Conservation (phyloP, 2,113 vertebrate genomes). For the Hippocampus guttulatus region DNA sequence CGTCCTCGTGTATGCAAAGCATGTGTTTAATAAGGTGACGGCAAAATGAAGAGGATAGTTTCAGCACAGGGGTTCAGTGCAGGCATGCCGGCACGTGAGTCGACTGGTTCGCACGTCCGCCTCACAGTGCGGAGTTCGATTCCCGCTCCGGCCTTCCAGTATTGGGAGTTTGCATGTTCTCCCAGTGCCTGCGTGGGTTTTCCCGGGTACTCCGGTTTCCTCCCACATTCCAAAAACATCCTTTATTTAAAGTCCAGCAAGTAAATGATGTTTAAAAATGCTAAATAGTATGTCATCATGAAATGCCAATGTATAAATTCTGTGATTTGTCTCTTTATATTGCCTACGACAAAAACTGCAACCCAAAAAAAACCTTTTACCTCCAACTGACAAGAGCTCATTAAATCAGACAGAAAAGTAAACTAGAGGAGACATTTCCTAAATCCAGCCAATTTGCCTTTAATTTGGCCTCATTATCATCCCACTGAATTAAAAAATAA, state of each 20-base stretch:
- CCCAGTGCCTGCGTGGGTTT: no score
- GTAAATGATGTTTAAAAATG: not conserved
- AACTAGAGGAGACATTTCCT: slow-evolving; percentile 7
- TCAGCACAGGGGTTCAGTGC: not conserved
- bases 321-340: not conserved
- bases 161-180: no score
- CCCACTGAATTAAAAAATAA: slow-evolving; percentile 7
- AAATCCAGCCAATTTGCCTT: slow-evolving; percentile 12
- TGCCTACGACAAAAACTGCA: not conserved
- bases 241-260: not conserved
- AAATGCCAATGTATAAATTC: not conserved
- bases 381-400: not conserved
- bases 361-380: not conserved
- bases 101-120: no score
- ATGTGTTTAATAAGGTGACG: not conserved
- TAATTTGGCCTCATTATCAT: slow-evolving; percentile 12
- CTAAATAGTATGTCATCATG: not conserved
- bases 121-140: no score
- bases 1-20: not conserved
- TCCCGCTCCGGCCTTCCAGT: no score
- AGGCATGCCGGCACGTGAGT: no score
- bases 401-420: not conserved
- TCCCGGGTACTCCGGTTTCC: no score
- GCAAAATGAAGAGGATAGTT: not conserved
- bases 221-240: no score